These are phyloP conservation scores for Resseliella maxima DNA, from an alignment of 2,888 invertebrate species.

Conservation along the genomic window DNA sequence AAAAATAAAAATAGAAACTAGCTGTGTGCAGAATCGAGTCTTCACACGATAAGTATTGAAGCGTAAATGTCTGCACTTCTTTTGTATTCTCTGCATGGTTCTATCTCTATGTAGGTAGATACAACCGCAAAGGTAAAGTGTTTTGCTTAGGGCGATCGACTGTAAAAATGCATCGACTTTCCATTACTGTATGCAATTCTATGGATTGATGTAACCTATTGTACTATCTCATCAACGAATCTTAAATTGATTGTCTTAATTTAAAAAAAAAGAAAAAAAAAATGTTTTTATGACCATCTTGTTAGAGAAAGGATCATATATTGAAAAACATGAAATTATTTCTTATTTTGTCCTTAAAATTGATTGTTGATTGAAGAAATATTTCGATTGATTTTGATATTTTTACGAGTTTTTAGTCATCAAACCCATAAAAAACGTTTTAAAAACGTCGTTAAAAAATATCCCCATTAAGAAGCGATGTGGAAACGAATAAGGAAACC, in stretches of 20 bases:
- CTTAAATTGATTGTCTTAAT: neutral
- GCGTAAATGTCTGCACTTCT: neutral
- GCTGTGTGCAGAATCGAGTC: neutral
- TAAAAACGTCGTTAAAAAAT: neutral
- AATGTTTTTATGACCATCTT: neutral
- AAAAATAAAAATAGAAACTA: too few species aligned
- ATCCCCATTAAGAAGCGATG: neutral
- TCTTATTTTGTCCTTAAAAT: neutral
- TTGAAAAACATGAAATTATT: neutral
- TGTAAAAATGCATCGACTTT: neutral
- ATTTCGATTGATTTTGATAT: neutral
- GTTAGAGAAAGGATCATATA: conserved; percentile 10
- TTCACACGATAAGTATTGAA: conserved; percentile 39
- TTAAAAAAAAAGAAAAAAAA: too few species aligned
- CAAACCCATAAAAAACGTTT: neutral
- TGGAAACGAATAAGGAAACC: conserved; percentile 33
- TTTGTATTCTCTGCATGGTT: neutral
- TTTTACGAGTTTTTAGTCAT: conserved; percentile 13
- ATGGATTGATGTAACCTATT: neutral
- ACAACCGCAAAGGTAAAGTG: conserved; percentile 13
- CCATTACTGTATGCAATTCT: neutral
- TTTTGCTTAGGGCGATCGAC: neutral
- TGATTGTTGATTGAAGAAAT: neutral
- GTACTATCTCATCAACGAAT: neutral
- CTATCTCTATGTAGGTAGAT: neutral